phyloP scores from a whole-genome alignment of 2,797 vertebrate genomes.

The Sebastolobus altivelis region DNA sequence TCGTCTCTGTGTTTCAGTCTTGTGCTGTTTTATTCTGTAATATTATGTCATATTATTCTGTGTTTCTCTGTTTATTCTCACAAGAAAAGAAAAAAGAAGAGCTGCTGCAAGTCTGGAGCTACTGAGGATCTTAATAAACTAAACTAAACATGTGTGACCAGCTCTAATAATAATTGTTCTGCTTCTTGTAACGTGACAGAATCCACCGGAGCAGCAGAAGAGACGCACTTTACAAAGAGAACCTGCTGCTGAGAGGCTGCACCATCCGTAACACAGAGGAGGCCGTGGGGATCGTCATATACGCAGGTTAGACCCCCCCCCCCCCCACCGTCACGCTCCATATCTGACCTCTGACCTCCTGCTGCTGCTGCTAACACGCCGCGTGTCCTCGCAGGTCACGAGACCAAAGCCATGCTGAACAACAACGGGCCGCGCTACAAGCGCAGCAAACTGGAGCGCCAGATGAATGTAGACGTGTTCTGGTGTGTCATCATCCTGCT shows the following conservation, averaged over 20 bases:
- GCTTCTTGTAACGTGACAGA: slow-evolving; percentile 64
- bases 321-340: background rate
- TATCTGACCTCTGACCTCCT: slow-evolving; percentile 4
- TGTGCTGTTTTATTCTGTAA: no score
- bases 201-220: slow-evolving; percentile 87
- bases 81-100: no score
- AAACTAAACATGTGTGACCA: no score
- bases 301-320: slow-evolving; percentile 87
- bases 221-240: slow-evolving; percentile 95
- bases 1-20: no score
- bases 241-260: slow-evolving; percentile 95
- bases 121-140: no score
- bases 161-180: no score
- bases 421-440: slow-evolving; percentile 98
- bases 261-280: slow-evolving; percentile 97
- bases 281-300: slow-evolving; percentile 95
- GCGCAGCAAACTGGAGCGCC: slow-evolving; percentile 95
- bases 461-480: slow-evolving; percentile 96
- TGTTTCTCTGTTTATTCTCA: no score
- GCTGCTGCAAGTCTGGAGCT: no score
- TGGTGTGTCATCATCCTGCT: slow-evolving; percentile 98
- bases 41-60: no score
- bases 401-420: slow-evolving; percentile 98
- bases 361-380: slow-evolving; percentile 1
- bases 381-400: slow-evolving; percentile 88